Conservation (phyloP, 1,140 invertebrate species). For the Anoplolepis gracilipes region DNA sequence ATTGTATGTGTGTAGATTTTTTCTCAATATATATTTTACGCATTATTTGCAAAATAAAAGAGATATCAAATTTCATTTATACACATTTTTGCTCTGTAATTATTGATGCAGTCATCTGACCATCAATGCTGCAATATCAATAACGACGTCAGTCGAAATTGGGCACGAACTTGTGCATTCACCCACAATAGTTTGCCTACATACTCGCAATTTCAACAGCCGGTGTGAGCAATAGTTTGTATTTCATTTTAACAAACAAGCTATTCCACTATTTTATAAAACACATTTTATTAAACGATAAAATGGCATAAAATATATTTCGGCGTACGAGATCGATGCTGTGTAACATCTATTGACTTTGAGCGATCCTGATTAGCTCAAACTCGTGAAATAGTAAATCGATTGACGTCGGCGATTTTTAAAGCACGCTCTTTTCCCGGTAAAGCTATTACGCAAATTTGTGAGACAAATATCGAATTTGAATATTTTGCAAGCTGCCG, state of each 20-base stretch:
- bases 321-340: background rate
- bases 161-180: too few species aligned
- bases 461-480: constrained; percentile 51
- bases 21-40: background rate
- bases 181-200: too few species aligned
- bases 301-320: background rate
- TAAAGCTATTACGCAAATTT: constrained; percentile 27
- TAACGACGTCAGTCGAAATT: too few species aligned
- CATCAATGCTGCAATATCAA: too few species aligned
- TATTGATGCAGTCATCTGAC: too few species aligned
- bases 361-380: constrained; percentile 37
- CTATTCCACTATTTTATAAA: background rate
- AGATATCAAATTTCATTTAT: background rate
- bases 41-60: background rate
- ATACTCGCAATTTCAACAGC: background rate
- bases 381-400: background rate
- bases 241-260: constrained; percentile 24
- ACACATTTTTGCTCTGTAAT: too few species aligned
- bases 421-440: background rate
- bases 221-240: background rate
- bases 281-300: background rate
- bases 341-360: constrained; percentile 32
- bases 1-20: background rate
- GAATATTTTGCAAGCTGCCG: constrained; percentile 41
- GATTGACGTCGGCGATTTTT: constrained; percentile 2